A percentile compares a stretch with the other conserved stretches of the same genome.
These are phyloP conservation scores for Drepana arcuata DNA, from an alignment of 1,140 invertebrate species.

Conservation along the genomic window DNA sequence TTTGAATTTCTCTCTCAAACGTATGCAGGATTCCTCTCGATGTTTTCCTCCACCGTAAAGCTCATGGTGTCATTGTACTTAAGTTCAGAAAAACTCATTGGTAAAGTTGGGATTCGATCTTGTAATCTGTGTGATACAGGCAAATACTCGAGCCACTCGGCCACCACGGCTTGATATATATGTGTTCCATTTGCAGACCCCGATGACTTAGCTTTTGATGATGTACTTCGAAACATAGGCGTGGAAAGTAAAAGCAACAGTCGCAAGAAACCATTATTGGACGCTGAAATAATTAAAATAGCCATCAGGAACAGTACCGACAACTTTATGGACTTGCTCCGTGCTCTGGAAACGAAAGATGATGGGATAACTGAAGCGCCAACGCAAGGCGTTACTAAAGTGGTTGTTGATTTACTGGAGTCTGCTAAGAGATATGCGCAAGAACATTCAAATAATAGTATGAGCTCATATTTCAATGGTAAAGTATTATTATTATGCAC, in stretches of 20 bases:
- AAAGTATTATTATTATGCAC: not conserved
- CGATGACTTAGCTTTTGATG: slow-evolving; percentile 21
- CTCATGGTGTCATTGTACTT: no score
- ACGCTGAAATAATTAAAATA: not conserved
- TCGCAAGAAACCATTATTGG: slow-evolving; percentile 9
- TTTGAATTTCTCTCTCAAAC: no score
- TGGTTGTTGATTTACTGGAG: slow-evolving; percentile 11
- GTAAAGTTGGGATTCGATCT: no score
- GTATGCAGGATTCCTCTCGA: no score
- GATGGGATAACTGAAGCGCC: not conserved
- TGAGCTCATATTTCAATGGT: not conserved
- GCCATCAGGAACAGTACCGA: not conserved
- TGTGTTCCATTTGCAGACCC: no score
- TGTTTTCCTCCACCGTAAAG: no score
- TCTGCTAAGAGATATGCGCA: not conserved
- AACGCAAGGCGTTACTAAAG: slow-evolving; percentile 1
- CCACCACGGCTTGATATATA: no score
- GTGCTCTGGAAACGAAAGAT: not conserved
- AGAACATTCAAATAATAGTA: not conserved
- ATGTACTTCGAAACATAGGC: slow-evolving; percentile 17
- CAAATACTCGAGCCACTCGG: no score
- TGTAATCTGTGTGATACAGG: no score
- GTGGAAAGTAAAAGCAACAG: slow-evolving; percentile 13
- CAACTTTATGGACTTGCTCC: not conserved
- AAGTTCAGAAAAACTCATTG: no score